Evolutionary conservation across 2,113 vertebrate genomes (phyloP).

Genomic region (Urocynchramus pylzowi): DNA sequence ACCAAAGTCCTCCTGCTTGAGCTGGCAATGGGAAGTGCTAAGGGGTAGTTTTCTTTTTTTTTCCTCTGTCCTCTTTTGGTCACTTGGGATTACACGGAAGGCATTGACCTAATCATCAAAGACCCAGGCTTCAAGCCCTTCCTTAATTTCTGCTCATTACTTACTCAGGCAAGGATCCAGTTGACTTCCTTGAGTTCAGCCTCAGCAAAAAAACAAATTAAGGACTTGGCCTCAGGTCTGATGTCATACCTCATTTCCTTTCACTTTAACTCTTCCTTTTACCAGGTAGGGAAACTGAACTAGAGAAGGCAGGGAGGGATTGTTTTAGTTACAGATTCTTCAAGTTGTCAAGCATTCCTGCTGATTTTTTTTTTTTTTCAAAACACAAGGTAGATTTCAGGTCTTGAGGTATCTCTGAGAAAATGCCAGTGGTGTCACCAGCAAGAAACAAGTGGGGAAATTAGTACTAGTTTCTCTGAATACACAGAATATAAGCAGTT

Average conservation of each 20-base stretch:
- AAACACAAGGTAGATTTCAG: neutral
- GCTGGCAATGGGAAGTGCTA: neutral
- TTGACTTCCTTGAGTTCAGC: constrained; percentile 3
- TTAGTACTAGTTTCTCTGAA: neutral
- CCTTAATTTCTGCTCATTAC: constrained; percentile 32
- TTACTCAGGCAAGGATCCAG: constrained; percentile 34
- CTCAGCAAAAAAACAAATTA: constrained; percentile 1
- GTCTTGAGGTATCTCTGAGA: neutral
- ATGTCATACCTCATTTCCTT: constrained; percentile 12
- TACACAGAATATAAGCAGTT: neutral
- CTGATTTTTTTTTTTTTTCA: neutral
- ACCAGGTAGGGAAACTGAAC: neutral
- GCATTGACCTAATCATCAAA: constrained; percentile 28
- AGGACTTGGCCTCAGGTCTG: neutral
- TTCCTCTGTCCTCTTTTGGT: neutral
- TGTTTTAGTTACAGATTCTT: neutral
- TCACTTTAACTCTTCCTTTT: constrained; percentile 21
- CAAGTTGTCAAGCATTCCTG: neutral
- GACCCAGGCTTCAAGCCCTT: neutral
- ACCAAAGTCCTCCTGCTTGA: neutral
- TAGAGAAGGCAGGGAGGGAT: neutral
- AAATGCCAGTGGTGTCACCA: neutral
- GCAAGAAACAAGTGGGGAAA: neutral
- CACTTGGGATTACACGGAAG: neutral
- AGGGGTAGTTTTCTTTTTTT: neutral